Conservation (phyloP, 2,113 vertebrate species). For the Pterocles gutturalis region DNA sequence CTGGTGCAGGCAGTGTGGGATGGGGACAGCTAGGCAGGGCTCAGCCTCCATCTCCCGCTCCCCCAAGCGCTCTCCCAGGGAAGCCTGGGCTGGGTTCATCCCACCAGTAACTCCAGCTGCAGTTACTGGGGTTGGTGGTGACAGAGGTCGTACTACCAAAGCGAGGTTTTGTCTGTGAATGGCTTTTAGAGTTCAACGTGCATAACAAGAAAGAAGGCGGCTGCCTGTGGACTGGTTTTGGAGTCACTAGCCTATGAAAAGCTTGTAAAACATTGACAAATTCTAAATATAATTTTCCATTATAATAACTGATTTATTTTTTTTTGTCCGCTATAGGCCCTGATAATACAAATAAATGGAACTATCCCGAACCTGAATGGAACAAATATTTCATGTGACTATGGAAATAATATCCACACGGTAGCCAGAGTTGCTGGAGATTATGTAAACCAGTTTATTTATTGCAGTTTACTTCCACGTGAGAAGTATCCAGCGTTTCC, state of each 20-base stretch:
- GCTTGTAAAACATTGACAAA: neutral
- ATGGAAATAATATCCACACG: conserved; percentile 80
- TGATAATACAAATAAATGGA: conserved; percentile 93
- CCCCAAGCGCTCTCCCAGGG: neutral
- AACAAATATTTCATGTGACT: conserved; percentile 91
- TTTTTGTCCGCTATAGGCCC: conserved; percentile 64
- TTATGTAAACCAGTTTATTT: conserved; percentile 86
- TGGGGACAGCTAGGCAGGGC: neutral
- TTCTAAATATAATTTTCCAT: neutral
- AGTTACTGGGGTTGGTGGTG: neutral
- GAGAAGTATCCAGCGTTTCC: conserved; percentile 82
- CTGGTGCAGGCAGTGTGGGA: neutral
- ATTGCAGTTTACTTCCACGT: conserved; percentile 87
- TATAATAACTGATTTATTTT: neutral
- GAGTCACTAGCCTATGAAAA: neutral
- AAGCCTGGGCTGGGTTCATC: too few species aligned
- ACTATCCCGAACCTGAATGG: conserved; percentile 89
- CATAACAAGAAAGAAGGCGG: neutral
- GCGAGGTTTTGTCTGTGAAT: neutral
- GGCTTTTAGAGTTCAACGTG: neutral
- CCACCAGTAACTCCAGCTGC: neutral
- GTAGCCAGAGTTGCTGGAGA: conserved; percentile 84
- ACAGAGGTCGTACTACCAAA: neutral
- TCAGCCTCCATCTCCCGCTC: neutral
- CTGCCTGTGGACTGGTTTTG: neutral